phyloP scores from a whole-genome alignment of 2,797 vertebrate genomes.

The Microctenopoma stevenorrisi region DNA sequence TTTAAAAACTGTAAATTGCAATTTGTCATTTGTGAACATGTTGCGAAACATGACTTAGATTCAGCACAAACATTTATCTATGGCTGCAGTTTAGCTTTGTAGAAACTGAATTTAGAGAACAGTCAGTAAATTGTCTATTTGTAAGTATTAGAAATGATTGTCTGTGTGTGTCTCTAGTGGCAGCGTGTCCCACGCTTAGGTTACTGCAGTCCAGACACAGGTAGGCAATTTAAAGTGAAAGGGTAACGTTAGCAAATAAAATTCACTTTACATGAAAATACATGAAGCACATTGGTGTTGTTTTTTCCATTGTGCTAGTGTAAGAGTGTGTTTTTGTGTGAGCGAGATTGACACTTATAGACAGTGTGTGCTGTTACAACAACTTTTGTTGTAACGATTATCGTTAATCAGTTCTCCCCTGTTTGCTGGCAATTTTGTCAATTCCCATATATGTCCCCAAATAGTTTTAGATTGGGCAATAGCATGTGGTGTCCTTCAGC shows the following conservation, averaged over 20 bases:
- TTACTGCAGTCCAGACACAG: not conserved
- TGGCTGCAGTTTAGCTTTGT: too few species aligned
- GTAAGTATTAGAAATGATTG: too few species aligned
- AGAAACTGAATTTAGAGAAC: too few species aligned
- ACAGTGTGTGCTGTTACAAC: conserved; percentile 5
- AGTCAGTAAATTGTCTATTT: too few species aligned
- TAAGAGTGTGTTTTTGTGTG: not conserved
- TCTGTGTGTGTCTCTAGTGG: too few species aligned
- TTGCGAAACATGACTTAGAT: too few species aligned
- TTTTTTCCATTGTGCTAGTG: not conserved
- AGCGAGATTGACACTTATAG: not conserved
- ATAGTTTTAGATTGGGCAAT: conserved; percentile 54
- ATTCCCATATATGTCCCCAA: conserved; percentile 60
- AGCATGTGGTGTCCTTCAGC: conserved; percentile 38
- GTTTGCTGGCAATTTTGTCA: conserved; percentile 49
- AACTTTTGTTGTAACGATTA: conserved; percentile 49
- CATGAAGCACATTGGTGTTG: not conserved
- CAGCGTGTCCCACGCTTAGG: not conserved
- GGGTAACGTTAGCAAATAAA: not conserved
- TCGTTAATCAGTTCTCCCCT: conserved; percentile 62
- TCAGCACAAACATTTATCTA: too few species aligned
- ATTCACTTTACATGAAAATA: not conserved
- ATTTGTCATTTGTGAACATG: too few species aligned
- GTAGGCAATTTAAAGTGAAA: not conserved
- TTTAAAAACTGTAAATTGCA: not conserved